Evolutionary conservation across 2,797 vertebrate species (phyloP), one percentile per base, ranked within the genome.

Genomic region (Ambastaia sidthimunki): DNA sequence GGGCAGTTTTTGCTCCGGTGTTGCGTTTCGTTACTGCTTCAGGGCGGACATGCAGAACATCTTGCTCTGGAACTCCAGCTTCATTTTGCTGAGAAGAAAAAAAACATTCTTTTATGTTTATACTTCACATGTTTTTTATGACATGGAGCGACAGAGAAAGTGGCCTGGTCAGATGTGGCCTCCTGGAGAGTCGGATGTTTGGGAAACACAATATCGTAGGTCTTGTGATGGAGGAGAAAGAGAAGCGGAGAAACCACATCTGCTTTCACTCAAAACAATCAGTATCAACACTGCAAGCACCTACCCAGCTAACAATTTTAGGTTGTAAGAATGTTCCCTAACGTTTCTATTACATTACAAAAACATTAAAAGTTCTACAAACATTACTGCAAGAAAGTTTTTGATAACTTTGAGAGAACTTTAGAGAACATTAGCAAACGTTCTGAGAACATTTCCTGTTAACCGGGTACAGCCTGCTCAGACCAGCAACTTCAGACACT

Each of bases 231-330:
- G 86, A 81, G 87, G 86, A 52, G 82, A 48, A 31, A 84, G 82
- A 80, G 67, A 74, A 83, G 23, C 84, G 83, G 79, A 82, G 65
- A 82, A 85, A 80, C 87, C 90, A 92, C 93, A 95, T 95, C 93
- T 95, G 94, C 91, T 95, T 94, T 93, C 83, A 93, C 90, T 95
- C 91, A 91, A 91, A 92, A 92, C 92, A 93, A 93, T 93, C 91
- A 92, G 91, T 79, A 70, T 84, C 85, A 73, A 88, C 89, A 85
- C 87, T 87, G 89, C 90, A 90, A 91, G 90, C 91, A 89, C 89
- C 90, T 82, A 75, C 78, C 37, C 37, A 41, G 37, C 37, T 41
- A 9, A 41, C 37, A 41, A 41, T 10, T 41, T 41, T 9, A 41
- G 7, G 9, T 41, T 41, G 7, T 41, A 41, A 41, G 37, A 41